These are phyloP conservation scores for Furcifer pardalis DNA, from an alignment of 2,797 vertebrate genomes.

Conservation along the genomic window DNA sequence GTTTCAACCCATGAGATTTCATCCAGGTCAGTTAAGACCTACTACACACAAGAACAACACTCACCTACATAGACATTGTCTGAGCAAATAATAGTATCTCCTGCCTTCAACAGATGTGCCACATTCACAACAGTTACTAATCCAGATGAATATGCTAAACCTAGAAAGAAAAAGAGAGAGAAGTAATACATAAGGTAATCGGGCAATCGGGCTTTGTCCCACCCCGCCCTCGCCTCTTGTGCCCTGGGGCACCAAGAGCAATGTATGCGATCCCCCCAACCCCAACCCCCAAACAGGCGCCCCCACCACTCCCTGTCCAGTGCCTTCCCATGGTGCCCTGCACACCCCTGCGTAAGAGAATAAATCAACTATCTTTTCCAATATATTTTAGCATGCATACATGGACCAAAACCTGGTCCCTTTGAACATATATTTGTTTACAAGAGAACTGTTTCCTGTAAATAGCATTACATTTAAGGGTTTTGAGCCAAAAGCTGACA, in stretches of 20 bases:
- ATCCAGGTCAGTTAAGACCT: not conserved
- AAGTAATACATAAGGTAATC: not conserved
- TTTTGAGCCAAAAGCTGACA: not conserved
- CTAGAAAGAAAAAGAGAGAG: slow-evolving; percentile 71
- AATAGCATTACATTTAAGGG: not conserved
- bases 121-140: slow-evolving; percentile 87
- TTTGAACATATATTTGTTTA: not conserved
- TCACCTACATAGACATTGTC: slow-evolving; percentile 94
- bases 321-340: no score
- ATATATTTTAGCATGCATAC: not conserved
- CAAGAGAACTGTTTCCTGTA: not conserved
- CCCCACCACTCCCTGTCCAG: no score
- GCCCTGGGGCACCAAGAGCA: no score
- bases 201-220: no score
- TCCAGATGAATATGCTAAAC: slow-evolving; percentile 89
- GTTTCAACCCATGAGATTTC: not conserved
- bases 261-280: no score
- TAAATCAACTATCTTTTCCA: not conserved
- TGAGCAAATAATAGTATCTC: slow-evolving; percentile 88
- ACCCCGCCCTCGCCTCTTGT: no score
- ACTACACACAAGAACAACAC: not conserved
- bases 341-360: no score
- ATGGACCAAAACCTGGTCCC: not conserved
- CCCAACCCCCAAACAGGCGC: no score
- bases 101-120: slow-evolving; percentile 87